Percentiles rank a stretch among this genome's conserved stretches.
These are phyloP conservation scores for Aleadryas rufinucha DNA, from an alignment of 2,113 vertebrate species.

Conservation along the genomic window DNA sequence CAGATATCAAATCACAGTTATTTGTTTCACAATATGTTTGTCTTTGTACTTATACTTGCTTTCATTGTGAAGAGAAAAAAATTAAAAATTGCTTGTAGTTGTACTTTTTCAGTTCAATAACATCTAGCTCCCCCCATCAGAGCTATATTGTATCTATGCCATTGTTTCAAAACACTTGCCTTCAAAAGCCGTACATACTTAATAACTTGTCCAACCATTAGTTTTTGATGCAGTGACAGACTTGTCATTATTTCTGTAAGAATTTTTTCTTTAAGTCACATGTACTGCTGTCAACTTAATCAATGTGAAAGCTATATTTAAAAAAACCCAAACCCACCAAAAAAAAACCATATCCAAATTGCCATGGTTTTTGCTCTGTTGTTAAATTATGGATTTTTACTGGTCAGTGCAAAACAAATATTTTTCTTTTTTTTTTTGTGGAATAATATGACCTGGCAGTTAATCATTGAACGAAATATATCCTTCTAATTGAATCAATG, in stretches of 20 bases:
- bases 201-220: background rate
- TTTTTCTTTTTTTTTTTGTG: background rate
- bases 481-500: background rate
- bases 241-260: background rate
- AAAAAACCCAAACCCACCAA: background rate
- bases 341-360: background rate
- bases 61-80: background rate
- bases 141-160: background rate
- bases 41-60: background rate
- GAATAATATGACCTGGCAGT: rapidly evolving
- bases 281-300: background rate
- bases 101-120: background rate
- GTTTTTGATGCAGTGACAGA: background rate
- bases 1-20: background rate
- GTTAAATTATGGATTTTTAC: background rate
- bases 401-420: background rate
- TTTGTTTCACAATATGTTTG: background rate
- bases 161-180: background rate
- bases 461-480: background rate
- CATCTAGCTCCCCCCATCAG: background rate
- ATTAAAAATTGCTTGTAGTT: background rate
- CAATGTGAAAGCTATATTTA: background rate
- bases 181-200: background rate
- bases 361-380: background rate
- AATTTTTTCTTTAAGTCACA: background rate